Conservation (phyloP, 2,888 invertebrate genomes). For the Oligia latruncula region DNA sequence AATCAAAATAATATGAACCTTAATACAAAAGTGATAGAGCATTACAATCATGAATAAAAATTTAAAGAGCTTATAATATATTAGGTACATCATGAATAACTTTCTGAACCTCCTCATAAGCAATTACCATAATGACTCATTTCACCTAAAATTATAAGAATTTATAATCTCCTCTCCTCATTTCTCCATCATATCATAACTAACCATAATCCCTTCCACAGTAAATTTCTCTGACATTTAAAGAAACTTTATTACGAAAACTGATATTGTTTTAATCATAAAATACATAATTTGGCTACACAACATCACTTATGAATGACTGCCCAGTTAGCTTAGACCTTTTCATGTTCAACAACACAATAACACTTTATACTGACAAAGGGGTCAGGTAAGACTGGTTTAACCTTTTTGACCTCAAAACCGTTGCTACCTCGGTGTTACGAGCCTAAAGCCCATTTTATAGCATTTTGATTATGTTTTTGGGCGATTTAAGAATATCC, state of each 20-base stretch:
- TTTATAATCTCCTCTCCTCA: conserved; percentile 17
- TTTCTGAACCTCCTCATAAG: neutral
- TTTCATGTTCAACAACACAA: conserved; percentile 29
- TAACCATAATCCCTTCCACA: conserved; percentile 29
- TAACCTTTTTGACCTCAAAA: conserved; percentile 66
- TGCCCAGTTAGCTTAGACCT: conserved; percentile 37
- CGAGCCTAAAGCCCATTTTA: conserved; percentile 60
- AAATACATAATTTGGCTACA: conserved; percentile 59
- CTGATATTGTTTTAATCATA: conserved; percentile 64
- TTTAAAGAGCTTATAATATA: neutral
- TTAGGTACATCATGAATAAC: neutral
- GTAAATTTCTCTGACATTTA: conserved; percentile 46
- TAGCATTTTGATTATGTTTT: conserved; percentile 66
- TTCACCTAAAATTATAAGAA: conserved; percentile 24
- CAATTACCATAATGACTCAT: conserved; percentile 8
- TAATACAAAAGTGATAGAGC: neutral
- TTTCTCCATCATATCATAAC: conserved; percentile 7
- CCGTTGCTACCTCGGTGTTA: conserved; percentile 60
- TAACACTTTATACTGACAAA: conserved; percentile 7
- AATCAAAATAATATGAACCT: neutral
- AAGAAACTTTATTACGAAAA: conserved; percentile 56
- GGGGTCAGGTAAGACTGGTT: conserved; percentile 45
- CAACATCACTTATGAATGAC: conserved; percentile 26
- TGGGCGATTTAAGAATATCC: conserved; percentile 47
- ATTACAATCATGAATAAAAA: neutral